Percentiles rank a stretch among this genome's conserved stretches.
Conservation (phyloP, 37 sponge, comb jelly and placozoan species). For the Aphrocallistes beatrix region DNA sequence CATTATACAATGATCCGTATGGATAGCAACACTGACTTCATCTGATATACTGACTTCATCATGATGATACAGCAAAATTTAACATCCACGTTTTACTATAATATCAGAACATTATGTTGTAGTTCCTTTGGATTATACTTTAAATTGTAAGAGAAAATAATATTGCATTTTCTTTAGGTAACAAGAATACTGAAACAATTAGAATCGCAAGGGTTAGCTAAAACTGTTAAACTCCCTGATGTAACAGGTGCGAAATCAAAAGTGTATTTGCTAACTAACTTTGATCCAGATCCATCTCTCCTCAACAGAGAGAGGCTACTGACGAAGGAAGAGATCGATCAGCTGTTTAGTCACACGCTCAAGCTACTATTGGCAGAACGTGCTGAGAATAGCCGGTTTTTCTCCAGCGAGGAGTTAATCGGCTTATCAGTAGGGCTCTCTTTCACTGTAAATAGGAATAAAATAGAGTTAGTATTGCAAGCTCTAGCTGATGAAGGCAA, state of each 20-base stretch:
- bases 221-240: neutral
- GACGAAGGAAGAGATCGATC: neutral
- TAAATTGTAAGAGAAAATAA: too few species aligned
- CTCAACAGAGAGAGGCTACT: neutral
- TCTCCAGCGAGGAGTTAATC: neutral
- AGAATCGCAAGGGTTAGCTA: neutral
- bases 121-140: too few species aligned
- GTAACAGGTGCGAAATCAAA: neutral
- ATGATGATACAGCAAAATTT: too few species aligned
- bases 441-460: neutral
- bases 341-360: neutral
- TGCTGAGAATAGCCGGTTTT: neutral
- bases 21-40: too few species aligned
- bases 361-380: neutral
- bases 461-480: neutral
- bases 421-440: neutral
- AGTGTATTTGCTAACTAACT: neutral
- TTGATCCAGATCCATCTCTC: neutral
- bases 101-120: too few species aligned
- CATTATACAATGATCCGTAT: too few species aligned
- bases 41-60: too few species aligned
- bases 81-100: too few species aligned
- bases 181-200: neutral
- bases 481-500: neutral
- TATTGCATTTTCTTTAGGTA: neutral